Conservation (phyloP, 2,113 vertebrate genomes). For the Corythornis vintsioides region DNA sequence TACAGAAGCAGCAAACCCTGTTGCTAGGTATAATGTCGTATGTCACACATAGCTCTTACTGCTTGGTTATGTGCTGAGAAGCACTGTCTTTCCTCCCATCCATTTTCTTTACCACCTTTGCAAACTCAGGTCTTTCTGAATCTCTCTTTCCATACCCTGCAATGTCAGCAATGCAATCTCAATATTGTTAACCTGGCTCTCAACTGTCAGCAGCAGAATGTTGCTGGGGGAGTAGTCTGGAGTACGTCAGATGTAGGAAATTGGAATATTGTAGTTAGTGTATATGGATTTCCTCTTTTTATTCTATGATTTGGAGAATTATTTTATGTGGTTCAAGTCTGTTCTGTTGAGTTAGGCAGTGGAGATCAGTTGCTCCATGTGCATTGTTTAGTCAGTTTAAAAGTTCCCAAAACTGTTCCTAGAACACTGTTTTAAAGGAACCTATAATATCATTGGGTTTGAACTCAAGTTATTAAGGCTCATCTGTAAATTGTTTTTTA, state of each 20-base stretch:
- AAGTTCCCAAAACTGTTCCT: neutral
- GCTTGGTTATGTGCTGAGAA: neutral
- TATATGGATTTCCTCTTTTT: neutral
- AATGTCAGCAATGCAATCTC: neutral
- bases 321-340: neutral
- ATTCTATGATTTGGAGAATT: neutral
- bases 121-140: neutral
- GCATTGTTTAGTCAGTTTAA: neutral
- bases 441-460: neutral
- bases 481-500: neutral
- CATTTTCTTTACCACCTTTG: neutral
- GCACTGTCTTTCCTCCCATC: neutral
- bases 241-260: neutral
- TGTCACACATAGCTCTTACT: neutral
- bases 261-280: neutral
- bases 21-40: constrained; percentile 80
- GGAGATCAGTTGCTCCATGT: neutral
- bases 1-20: constrained; percentile 83
- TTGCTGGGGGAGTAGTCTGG: neutral
- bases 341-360: neutral
- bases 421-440: neutral
- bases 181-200: neutral
- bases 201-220: neutral
- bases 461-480: neutral
- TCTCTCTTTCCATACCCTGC: neutral